phyloP scores from a whole-genome alignment of 1,140 invertebrate genomes.

The Heliconius eleuchia region DNA sequence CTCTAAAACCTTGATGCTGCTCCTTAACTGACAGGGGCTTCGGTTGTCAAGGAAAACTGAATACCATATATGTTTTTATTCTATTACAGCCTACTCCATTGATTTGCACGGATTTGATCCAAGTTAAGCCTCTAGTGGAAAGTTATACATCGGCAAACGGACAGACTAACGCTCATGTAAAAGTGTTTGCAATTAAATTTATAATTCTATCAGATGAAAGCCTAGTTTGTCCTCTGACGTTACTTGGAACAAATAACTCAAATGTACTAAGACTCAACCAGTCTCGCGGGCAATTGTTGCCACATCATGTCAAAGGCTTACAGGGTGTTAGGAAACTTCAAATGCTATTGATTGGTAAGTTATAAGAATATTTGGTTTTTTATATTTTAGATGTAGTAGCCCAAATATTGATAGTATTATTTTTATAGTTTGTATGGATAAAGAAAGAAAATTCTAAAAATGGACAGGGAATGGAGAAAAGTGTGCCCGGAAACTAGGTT shows the following conservation, averaged over 20 bases:
- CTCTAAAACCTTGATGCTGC: no score
- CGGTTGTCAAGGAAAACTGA: no score
- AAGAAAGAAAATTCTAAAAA: no score
- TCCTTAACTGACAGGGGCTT: no score
- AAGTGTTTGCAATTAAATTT: background rate
- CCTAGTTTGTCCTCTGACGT: background rate
- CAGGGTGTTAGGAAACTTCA: constrained; percentile 1
- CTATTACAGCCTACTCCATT: constrained; percentile 18
- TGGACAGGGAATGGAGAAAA: no score
- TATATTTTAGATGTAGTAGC: background rate
- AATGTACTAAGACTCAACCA: background rate
- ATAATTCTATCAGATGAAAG: background rate
- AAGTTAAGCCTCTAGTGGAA: constrained; percentile 1
- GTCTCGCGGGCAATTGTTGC: background rate
- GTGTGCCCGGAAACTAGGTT: no score
- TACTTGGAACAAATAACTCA: background rate
- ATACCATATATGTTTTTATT: background rate
- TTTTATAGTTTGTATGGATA: no score
- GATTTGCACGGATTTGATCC: background rate
- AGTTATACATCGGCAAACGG: background rate
- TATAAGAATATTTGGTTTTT: background rate
- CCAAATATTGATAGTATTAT: no score
- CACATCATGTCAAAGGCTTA: background rate
- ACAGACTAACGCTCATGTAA: background rate
- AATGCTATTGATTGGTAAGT: constrained; percentile 21